These are phyloP conservation scores for Drosophila kambysellisi DNA, from an alignment of 2,888 invertebrate species.

Conservation along the genomic window DNA sequence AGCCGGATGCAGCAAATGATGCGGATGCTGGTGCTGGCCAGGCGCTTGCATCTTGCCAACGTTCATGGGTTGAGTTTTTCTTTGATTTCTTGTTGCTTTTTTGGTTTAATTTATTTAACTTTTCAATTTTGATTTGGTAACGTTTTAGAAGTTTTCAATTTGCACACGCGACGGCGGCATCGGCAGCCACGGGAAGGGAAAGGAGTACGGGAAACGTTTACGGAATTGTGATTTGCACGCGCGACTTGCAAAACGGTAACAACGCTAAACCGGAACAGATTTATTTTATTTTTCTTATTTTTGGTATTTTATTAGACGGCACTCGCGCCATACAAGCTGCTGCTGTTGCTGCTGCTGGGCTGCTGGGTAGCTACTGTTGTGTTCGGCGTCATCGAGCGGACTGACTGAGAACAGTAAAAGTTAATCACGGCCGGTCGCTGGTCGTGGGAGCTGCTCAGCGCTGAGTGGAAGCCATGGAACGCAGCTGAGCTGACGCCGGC, in stretches of 20 bases:
- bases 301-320: conserved; percentile 27
- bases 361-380: conserved; percentile 61
- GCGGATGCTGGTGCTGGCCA: conserved; percentile 67
- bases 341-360: conserved; percentile 65
- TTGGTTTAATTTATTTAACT: conserved; percentile 3
- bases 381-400: conserved; percentile 83
- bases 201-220: conserved; percentile 1
- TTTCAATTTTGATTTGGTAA: conserved; percentile 5
- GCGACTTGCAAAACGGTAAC: conserved; percentile 26
- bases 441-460: conserved; percentile 41
- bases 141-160: conserved; percentile 16
- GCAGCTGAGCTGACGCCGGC: conserved; percentile 54
- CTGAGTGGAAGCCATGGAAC: conserved; percentile 59
- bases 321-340: conserved; percentile 58
- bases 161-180: conserved; percentile 47
- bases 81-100: conserved; percentile 5
- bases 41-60: conserved; percentile 78
- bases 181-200: conserved; percentile 25
- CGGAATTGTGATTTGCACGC: conserved; percentile 47
- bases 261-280: conserved; percentile 53
- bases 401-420: conserved; percentile 83
- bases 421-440: conserved; percentile 82
- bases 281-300: conserved; percentile 31
- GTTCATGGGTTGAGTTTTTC: conserved; percentile 67
- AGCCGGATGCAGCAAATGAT: conserved; percentile 65